These are phyloP conservation scores for Zele albiditarsus DNA, from an alignment of 2,888 invertebrate species.

Conservation along the genomic window DNA sequence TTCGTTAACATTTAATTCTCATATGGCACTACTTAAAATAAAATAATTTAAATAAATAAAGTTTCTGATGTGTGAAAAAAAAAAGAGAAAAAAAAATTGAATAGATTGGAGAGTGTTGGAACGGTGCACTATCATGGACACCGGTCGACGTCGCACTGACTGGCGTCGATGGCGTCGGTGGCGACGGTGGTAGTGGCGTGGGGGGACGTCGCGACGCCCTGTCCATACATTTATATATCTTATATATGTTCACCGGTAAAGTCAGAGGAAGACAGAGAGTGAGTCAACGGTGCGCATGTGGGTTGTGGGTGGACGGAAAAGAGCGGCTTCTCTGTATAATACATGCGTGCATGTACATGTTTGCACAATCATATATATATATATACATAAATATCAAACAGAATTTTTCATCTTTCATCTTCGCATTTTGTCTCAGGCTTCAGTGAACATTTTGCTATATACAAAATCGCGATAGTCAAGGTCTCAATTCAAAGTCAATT, in stretches of 20 bases:
- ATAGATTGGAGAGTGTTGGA: neutral
- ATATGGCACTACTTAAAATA: neutral
- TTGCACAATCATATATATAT: neutral
- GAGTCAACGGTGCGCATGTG: constrained; percentile 12
- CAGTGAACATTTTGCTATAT: constrained; percentile 3
- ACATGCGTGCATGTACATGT: neutral
- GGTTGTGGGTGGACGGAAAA: constrained; percentile 2
- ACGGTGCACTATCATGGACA: constrained; percentile 50
- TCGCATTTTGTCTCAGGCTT: constrained; percentile 16
- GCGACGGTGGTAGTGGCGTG: constrained; percentile 41
- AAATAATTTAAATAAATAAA: constrained; percentile 7
- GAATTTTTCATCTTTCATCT: constrained; percentile 31
- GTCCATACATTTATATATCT: neutral
- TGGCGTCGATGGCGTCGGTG: constrained; percentile 62
- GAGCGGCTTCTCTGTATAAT: neutral
- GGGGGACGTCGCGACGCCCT: constrained; percentile 44
- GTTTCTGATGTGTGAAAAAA: neutral
- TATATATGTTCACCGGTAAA: neutral
- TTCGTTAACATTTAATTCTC: neutral
- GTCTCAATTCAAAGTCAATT: constrained; percentile 19
- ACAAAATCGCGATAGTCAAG: constrained; percentile 13
- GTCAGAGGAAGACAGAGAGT: neutral
- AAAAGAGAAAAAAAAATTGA: constrained; percentile 13
- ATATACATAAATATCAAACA: constrained; percentile 6
- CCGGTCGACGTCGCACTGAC: constrained; percentile 65